These are phyloP conservation scores for Griposia aprilina DNA, from an alignment of 2,888 invertebrate genomes.

Conservation along the genomic window DNA sequence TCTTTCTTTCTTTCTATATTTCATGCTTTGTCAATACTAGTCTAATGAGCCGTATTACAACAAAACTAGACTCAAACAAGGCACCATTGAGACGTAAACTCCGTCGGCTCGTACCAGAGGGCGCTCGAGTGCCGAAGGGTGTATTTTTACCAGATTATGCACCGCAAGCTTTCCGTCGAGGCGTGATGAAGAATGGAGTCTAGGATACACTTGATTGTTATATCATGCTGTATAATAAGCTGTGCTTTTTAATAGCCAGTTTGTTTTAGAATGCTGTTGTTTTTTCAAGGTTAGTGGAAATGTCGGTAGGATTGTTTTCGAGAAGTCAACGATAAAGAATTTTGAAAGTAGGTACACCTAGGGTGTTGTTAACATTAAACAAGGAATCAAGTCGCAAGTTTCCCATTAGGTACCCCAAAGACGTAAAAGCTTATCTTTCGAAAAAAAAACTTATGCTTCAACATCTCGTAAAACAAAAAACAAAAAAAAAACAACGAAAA, in stretches of 20 bases:
- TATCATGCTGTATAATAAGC: neutral
- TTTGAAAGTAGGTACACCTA: too few species aligned
- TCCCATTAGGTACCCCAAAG: neutral
- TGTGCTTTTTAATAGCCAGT: neutral
- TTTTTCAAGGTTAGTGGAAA: neutral
- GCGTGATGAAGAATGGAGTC: conserved; percentile 62
- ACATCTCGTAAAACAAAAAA: neutral
- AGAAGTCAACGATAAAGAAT: too few species aligned
- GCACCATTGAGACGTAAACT: conserved; percentile 55
- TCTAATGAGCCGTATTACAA: conserved; percentile 31
- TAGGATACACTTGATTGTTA: conserved; percentile 31
- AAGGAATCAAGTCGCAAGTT: neutral
- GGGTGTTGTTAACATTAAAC: neutral
- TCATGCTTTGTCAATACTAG: conserved; percentile 1
- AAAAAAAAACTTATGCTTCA: neutral
- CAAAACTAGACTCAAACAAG: conserved; percentile 37
- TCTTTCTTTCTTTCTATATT: neutral
- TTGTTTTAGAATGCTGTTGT: too few species aligned
- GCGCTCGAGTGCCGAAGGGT: conserved; percentile 74
- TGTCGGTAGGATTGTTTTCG: too few species aligned
- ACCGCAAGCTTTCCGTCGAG: conserved; percentile 69
- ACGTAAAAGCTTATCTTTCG: neutral
- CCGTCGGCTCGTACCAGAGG: conserved; percentile 47
- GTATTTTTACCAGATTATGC: conserved; percentile 89
- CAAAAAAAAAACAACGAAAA: neutral